Evolutionary conservation across 2,113 vertebrate species (phyloP), one percentile per base, ranked within the genome.

Genomic region (Cathartes aura): DNA sequence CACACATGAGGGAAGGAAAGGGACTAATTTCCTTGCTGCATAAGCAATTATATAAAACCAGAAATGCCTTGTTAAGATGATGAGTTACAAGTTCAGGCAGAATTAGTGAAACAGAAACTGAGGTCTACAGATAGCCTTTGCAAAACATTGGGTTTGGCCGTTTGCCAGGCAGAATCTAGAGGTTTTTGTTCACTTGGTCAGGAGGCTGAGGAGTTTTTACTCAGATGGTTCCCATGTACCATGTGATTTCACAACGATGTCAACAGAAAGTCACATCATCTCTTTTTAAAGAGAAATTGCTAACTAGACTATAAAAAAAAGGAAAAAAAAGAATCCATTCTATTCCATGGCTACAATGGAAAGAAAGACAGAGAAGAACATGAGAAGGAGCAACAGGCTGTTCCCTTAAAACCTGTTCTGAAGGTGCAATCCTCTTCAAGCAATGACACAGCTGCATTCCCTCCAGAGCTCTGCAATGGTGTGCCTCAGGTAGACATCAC

Each of bases 211-310:
- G 83, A 91, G 82, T 27, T 95, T 88, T 91, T 11, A 59, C 84
- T 95, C 78, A 43, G 75, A 86, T 40, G 47, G 81, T 97, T 97
- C 93, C 87, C 94, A 89, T 68, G 79, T 5, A 96, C 93, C 87
- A 87, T 67, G 83, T 89, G 86, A 96, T 82, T 87, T 73, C 72
- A 89, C 68, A 79, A 55, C 6, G 2, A 82, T 63, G 52, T 84
- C 94, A 94, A 90, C 90, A 95, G 5, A 82, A 82, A 92, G 56
- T 62, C 76, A 45, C 42, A 45, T 24, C 26, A 3, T 19, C 36
- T 74, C 71, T 75, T 90, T 93, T 95, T 75, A 92, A 94, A 96
- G 81, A 55, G 87, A 94, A 94, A 91, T 17, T 23, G 53, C 73
- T 76, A 68, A 42, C 67, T 14, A 70, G n/a, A 45, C 11, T 60